These are phyloP conservation scores for Drosophila lowei DNA, from an alignment of 1,140 invertebrate genomes.

Conservation along the genomic window DNA sequence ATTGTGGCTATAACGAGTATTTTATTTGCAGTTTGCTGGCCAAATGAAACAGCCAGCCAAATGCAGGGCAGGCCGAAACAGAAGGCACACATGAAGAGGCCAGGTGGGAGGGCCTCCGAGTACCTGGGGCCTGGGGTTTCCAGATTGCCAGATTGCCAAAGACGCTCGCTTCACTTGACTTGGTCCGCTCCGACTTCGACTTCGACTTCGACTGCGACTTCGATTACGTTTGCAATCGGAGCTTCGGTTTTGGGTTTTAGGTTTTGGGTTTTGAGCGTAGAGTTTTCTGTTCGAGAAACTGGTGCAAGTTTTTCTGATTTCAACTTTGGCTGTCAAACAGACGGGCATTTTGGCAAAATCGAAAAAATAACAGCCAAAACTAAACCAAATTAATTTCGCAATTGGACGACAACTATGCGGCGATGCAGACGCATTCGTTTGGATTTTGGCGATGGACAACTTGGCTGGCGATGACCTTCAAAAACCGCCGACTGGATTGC, in stretches of 20 bases:
- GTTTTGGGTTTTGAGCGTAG: conserved; percentile 36
- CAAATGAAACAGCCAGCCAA: conserved; percentile 26
- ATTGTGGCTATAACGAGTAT: conserved; percentile 21
- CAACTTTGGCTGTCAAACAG: conserved; percentile 22
- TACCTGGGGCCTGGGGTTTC: conserved; percentile 41
- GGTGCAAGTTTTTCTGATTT: conserved; percentile 42
- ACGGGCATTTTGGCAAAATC: conserved; percentile 42
- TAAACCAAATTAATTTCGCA: conserved; percentile 49
- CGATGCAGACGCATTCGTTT: conserved; percentile 43
- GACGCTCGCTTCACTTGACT: conserved; percentile 47
- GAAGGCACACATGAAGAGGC: conserved; percentile 36
- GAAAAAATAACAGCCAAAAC: conserved; percentile 35
- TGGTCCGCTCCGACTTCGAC: conserved; percentile 40
- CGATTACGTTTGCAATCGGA: conserved; percentile 46
- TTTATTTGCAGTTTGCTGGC: conserved; percentile 14
- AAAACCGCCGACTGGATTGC: conserved; percentile 28
- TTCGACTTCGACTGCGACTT: conserved; percentile 40
- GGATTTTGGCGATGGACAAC: conserved; percentile 47
- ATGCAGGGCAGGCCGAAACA: conserved; percentile 25
- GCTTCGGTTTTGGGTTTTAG: conserved; percentile 39
- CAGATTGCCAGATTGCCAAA: conserved; percentile 51
- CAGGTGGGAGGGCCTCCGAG: conserved; percentile 39
- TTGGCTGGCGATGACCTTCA: conserved; percentile 39
- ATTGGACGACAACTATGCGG: conserved; percentile 40
- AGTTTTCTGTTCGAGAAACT: conserved; percentile 45